Evolutionary conservation across 2,113 vertebrate genomes (phyloP).

Genomic region (Nipponia nippon): DNA sequence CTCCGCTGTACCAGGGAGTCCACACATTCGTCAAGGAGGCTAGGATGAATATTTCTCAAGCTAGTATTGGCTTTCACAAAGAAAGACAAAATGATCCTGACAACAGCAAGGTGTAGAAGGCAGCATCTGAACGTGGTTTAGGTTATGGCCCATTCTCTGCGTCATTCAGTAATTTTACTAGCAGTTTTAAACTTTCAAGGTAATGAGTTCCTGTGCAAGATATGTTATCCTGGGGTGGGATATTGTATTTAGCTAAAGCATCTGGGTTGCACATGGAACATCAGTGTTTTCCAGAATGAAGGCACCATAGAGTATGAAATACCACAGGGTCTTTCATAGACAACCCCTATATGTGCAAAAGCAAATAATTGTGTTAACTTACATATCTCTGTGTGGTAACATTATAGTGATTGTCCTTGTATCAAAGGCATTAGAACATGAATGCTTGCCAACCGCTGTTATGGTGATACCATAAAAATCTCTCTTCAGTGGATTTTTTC

Average conservation of each 20-base stretch:
- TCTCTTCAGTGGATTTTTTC: background rate
- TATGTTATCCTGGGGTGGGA: background rate
- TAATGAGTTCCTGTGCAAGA: background rate
- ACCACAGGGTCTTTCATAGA: background rate
- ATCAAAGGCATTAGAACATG: background rate
- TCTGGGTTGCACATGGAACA: background rate
- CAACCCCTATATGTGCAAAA: background rate
- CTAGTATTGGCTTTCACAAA: background rate
- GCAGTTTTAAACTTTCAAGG: background rate
- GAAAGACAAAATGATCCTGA: background rate
- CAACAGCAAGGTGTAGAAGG: background rate
- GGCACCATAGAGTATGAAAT: background rate
- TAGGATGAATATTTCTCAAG: background rate
- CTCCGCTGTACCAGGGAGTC: background rate
- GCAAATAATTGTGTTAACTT: background rate
- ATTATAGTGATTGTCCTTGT: background rate
- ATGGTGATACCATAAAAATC: background rate
- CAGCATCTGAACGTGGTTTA: background rate
- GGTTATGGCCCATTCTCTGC: background rate
- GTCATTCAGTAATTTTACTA: background rate
- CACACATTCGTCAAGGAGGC: background rate
- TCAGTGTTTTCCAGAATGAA: background rate
- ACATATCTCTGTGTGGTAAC: background rate
- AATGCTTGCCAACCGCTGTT: background rate
- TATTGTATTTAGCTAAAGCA: background rate